phyloP scores from a whole-genome alignment of 2,888 invertebrate species.

The Oscheius sp. region DNA sequence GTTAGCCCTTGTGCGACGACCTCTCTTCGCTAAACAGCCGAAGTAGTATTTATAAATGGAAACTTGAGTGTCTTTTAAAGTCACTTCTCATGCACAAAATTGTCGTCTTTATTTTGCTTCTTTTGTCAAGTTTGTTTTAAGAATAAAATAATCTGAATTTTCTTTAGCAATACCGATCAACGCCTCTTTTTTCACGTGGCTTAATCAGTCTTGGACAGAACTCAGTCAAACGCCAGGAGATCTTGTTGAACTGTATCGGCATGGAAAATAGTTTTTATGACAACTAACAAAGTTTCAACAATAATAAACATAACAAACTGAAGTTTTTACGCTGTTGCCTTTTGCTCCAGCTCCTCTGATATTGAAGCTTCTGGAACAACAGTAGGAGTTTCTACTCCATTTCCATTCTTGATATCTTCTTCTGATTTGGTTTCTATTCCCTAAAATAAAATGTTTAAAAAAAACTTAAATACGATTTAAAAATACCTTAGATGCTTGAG shows the following conservation, averaged over 20 bases:
- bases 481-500: constrained; percentile 28
- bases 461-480: not conserved
- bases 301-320: not conserved
- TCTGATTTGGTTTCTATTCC: not conserved
- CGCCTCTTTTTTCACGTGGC: constrained; percentile 1
- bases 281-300: constrained; percentile 2
- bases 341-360: constrained; percentile 9
- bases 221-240: constrained; percentile 14
- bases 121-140: constrained; percentile 7
- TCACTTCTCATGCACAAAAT: not conserved
- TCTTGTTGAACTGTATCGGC: constrained; percentile 5
- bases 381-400: too few species aligned
- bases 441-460: not conserved
- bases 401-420: not conserved
- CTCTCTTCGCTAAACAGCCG: constrained; percentile 9
- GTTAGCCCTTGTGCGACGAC: not conserved
- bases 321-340: constrained; percentile 3
- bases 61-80: not conserved
- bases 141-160: not conserved
- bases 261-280: not conserved
- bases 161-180: not conserved
- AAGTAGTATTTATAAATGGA: not conserved
- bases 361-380: not conserved
- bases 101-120: not conserved
- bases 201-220: constrained; percentile 16